Base-by-base conservation (phyloP, 1,140 invertebrate genomes). In the Dysdera silvatica region DNA sequence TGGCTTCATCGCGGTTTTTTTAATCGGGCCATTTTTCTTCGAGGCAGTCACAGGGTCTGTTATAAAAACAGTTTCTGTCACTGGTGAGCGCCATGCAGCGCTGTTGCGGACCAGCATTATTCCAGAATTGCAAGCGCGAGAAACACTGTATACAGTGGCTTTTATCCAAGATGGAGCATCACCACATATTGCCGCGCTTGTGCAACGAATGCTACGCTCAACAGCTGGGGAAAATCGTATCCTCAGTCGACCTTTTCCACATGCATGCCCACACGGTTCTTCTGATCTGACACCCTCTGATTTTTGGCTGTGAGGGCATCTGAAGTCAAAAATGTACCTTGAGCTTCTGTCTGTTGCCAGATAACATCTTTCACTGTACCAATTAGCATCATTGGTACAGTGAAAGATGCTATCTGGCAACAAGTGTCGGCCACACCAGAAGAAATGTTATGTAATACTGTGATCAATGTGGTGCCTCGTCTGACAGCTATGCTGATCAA, bases 31-130 rank as follows among this genome's bases (percentile, higher is more conserved):
- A 52, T 52, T 52, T 52, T 32, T 4, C 33, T 52, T 4, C 16
- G 49, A 52, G 26, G 28, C 4, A 52, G 33, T 52, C 49, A 52
- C 49, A 52, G 4, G 8, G 28, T 32, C 1, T 5, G 28, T 7
- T 52, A 32, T 52, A 28, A 52, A 52, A 33, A 32, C 49, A 52
- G 49, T 52, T 52, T 52, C 29, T 52, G 28, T 52, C 49, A 32
- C 4, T 32, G 33, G 49, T 52, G 5, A 52, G 49, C 28, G 5
- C 10, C 33, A 52, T 32, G 28, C 24, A 52, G 49, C 26, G 20
- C 1, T 32, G 49, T 52, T 52, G 24, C 28, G 2, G 4, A 52
- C 31, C 28, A 31, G 18, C 28, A 52, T 31, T 52, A 31, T 32
- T 32, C 26, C 26, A 16, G 26, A n/a, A 2, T n/a, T 16, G 28